Evolutionary conservation across 2,113 vertebrate species (phyloP).

Genomic region (Stictonetta naevosa): DNA sequence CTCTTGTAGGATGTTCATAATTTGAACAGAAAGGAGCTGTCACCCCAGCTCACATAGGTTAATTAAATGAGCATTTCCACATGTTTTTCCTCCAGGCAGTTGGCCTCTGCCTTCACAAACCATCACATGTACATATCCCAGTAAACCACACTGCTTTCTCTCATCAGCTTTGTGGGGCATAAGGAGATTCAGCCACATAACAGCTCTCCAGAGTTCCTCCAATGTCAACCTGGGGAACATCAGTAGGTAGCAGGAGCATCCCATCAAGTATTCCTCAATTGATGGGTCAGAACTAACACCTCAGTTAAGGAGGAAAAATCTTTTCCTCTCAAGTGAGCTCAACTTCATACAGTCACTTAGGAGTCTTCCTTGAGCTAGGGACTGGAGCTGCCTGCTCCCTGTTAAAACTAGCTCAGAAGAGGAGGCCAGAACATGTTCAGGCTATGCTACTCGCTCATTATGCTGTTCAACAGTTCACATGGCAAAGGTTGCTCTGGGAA

Average conservation of each 20-base stretch:
- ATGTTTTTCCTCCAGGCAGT: background rate
- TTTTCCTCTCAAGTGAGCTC: background rate
- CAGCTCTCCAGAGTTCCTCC: background rate
- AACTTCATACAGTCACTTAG: background rate
- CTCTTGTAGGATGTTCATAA: background rate
- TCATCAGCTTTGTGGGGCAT: background rate
- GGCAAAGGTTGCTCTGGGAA: background rate
- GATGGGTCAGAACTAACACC: background rate
- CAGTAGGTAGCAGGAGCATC: background rate
- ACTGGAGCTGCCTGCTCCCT: background rate
- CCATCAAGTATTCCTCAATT: background rate
- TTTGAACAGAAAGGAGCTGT: background rate
- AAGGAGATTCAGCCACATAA: background rate
- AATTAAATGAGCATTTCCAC: background rate
- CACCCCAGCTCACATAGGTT: background rate
- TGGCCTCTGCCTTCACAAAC: background rate
- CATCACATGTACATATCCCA: background rate
- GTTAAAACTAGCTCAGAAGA: background rate
- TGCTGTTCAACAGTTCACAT: background rate
- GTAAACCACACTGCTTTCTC: background rate
- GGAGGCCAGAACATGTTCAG: background rate
- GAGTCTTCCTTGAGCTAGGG: background rate
- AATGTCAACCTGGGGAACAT: fast-evolving
- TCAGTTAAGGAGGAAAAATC: background rate
- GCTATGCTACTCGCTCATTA: background rate